Conservation (phyloP, 2,797 vertebrate species). For the Coregonus ussuriensis region DNA sequence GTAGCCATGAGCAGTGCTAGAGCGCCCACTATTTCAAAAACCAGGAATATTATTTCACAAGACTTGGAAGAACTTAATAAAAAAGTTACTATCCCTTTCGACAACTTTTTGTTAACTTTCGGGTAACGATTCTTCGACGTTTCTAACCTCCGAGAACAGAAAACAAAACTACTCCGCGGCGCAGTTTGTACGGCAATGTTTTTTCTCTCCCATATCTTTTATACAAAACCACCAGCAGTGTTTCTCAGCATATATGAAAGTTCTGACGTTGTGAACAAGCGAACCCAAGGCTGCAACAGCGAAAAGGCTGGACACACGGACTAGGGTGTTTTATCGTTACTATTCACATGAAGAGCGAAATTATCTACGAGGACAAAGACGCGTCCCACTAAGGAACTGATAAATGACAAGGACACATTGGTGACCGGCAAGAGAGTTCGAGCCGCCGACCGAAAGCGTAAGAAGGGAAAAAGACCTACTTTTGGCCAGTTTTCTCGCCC, state of each 20-base stretch:
- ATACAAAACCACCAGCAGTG: constrained; percentile 64
- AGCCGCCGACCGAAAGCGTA: constrained; percentile 69
- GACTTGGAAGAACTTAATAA: constrained; percentile 82
- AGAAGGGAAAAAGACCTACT: constrained; percentile 86
- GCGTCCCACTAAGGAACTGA: constrained; percentile 69
- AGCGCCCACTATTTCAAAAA: constrained; percentile 96
- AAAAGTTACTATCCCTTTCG: constrained; percentile 86
- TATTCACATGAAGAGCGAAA: constrained; percentile 37
- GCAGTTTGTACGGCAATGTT: constrained; percentile 37
- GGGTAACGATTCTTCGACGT: constrained; percentile 60
- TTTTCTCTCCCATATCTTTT: constrained; percentile 44
- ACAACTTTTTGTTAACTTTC: constrained; percentile 88
- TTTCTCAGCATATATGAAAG: constrained; percentile 72
- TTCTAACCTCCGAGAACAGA: constrained; percentile 38
- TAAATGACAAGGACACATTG: constrained; percentile 76
- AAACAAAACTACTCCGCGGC: constrained; percentile 43
- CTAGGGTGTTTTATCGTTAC: constrained; percentile 44
- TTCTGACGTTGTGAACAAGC: constrained; percentile 68
- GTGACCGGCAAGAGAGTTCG: constrained; percentile 65
- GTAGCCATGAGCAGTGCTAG: constrained; percentile 83
- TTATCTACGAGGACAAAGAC: constrained; percentile 69
- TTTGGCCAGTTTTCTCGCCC: constrained; percentile 99
- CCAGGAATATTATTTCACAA: constrained; percentile 90
- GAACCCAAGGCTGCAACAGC: constrained; percentile 56
- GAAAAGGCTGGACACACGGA: constrained; percentile 52